These are phyloP conservation scores for Orestias chungarensis DNA, from an alignment of 2,797 vertebrate species.

Conservation along the genomic window DNA sequence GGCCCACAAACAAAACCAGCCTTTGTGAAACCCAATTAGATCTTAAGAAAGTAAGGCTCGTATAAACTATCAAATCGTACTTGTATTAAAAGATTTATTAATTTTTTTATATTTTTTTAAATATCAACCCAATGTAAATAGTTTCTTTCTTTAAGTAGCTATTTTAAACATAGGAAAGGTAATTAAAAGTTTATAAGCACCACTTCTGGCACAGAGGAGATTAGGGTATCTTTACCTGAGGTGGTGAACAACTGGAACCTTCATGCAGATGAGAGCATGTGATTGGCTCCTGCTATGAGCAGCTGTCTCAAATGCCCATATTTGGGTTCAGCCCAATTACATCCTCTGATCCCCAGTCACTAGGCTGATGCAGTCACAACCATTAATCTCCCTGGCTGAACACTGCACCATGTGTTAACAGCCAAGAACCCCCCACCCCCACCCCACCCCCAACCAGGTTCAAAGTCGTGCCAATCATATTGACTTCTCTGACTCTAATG, in stretches of 20 bases:
- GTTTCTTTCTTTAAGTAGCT: slow-evolving; percentile 31
- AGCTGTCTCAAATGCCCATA: slow-evolving; percentile 82
- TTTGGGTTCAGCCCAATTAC: slow-evolving; percentile 84
- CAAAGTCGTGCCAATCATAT: slow-evolving; percentile 79
- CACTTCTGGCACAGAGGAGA: slow-evolving; percentile 45
- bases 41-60: not conserved
- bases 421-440: slow-evolving; percentile 60
- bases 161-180: slow-evolving; percentile 32
- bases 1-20: not conserved
- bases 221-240: slow-evolving; percentile 63
- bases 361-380: slow-evolving; percentile 81
- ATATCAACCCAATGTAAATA: slow-evolving; percentile 4
- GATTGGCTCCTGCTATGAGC: slow-evolving; percentile 85
- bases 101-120: not conserved
- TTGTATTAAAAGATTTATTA: not conserved
- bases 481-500: slow-evolving; percentile 69
- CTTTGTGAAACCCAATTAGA: not conserved
- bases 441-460: slow-evolving; percentile 60
- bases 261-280: slow-evolving; percentile 71
- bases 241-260: slow-evolving; percentile 75
- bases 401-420: slow-evolving; percentile 79
- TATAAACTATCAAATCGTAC: not conserved
- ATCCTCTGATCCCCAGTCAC: slow-evolving; percentile 80
- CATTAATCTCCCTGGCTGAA: slow-evolving; percentile 85
- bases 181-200: slow-evolving; percentile 50